phyloP scores from a whole-genome alignment of 2,797 vertebrate species.

The Anisognathus igniventris region DNA sequence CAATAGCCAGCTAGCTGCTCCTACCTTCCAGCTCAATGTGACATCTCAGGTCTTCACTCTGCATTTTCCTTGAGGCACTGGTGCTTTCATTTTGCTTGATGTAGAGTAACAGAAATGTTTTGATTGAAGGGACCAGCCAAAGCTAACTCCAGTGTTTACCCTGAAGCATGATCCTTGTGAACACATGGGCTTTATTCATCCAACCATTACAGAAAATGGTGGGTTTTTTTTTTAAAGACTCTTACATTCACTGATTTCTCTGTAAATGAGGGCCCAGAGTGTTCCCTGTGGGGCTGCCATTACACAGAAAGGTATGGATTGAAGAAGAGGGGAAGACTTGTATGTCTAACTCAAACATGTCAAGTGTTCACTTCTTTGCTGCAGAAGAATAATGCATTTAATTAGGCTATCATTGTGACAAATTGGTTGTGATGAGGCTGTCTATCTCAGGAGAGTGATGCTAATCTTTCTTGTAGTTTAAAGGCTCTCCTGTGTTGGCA shows the following conservation, averaged over 20 bases:
- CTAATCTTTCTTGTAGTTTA: conserved; percentile 64
- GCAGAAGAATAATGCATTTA: conserved; percentile 71
- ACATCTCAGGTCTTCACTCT: background rate
- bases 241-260: conserved; percentile 19
- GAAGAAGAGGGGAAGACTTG: conserved; percentile 8
- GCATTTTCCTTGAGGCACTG: background rate
- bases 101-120: conserved; percentile 23
- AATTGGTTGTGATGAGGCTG: conserved; percentile 71
- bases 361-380: conserved; percentile 53
- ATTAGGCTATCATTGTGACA: conserved; percentile 72
- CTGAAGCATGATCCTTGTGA: background rate
- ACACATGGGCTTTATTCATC: conserved; percentile 45
- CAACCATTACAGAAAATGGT: conserved; percentile 33
- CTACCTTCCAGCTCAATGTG: background rate
- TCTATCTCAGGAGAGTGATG: conserved; percentile 62
- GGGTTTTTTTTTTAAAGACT: background rate
- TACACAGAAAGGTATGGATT: background rate
- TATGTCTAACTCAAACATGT: conserved; percentile 47
- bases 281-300: conserved; percentile 41
- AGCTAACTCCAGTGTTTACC: conserved; percentile 44
- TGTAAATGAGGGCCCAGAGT: conserved; percentile 38
- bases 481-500: conserved; percentile 43
- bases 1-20: background rate
- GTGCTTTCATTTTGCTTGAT: conserved; percentile 26
- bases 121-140: conserved; percentile 51